A percentile compares a stretch with the other conserved stretches of the same genome.
Conservation (phyloP, 2,888 invertebrate genomes). For the Lepidonotus clava region DNA sequence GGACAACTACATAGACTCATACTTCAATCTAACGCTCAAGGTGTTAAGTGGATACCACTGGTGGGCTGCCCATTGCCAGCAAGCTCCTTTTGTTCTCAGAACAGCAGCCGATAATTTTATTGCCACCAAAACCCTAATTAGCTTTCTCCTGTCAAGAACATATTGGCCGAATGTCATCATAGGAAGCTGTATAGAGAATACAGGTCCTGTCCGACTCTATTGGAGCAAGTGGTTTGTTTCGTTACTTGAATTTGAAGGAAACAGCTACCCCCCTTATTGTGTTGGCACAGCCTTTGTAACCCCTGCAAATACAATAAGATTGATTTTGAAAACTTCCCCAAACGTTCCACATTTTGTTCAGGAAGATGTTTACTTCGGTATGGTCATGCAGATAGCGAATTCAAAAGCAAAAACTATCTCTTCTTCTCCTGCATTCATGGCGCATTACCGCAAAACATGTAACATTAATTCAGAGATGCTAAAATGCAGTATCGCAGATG, state of each 20-base stretch:
- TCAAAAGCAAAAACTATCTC: too few species aligned
- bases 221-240: neutral
- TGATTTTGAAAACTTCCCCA: neutral
- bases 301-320: neutral
- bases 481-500: too few species aligned
- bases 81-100: slow-evolving; percentile 71
- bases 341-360: neutral
- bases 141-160: too few species aligned
- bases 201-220: too few species aligned
- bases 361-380: neutral
- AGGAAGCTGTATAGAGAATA: too few species aligned
- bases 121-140: slow-evolving; percentile 64
- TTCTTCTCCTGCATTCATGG: too few species aligned
- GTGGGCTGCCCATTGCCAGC: slow-evolving; percentile 67
- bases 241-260: neutral
- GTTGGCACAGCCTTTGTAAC: neutral
- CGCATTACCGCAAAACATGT: too few species aligned
- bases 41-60: slow-evolving; percentile 75
- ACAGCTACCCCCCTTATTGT: neutral
- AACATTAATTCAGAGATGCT: too few species aligned
- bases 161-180: too few species aligned
- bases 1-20: slow-evolving; percentile 76
- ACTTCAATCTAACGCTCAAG: slow-evolving; percentile 76
- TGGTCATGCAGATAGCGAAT: too few species aligned
- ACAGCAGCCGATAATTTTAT: slow-evolving; percentile 79